Conservation (phyloP, 2,888 invertebrate species). For the Andrena haemorrhoa region DNA sequence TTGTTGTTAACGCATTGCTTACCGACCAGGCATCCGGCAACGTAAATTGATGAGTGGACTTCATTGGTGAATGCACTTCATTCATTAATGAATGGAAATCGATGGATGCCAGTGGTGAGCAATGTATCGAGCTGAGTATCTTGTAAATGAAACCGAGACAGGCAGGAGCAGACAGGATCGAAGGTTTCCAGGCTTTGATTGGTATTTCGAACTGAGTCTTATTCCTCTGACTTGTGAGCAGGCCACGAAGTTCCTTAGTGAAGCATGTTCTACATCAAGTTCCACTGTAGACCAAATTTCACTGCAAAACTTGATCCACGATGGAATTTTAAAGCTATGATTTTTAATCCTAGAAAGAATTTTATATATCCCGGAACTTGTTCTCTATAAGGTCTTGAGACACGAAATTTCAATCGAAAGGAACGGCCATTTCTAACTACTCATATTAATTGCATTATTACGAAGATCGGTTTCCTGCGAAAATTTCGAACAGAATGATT, state of each 20-base stretch:
- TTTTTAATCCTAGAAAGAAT: too few species aligned
- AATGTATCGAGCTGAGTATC: conserved; percentile 24
- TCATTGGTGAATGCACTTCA: neutral
- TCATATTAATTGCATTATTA: too few species aligned
- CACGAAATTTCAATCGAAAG: too few species aligned
- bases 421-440: too few species aligned
- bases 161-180: conserved; percentile 1
- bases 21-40: neutral
- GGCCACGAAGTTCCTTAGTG: neutral
- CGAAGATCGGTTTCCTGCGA: too few species aligned
- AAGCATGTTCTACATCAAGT: neutral
- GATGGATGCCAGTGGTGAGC: conserved; percentile 1
- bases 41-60: neutral
- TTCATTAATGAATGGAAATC: neutral
- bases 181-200: conserved; percentile 31
- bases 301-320: neutral
- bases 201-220: too few species aligned
- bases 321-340: neutral
- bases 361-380: too few species aligned
- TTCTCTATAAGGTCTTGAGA: too few species aligned
- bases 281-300: neutral
- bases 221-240: too few species aligned
- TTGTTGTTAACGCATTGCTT: conserved; percentile 34
- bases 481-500: neutral
- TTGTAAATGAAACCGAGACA: conserved; percentile 25